A percentile compares a stretch with the other conserved stretches of the same genome.
These are phyloP conservation scores for Gandaritis pyraliata DNA, from an alignment of 2,888 invertebrate species.

Conservation along the genomic window DNA sequence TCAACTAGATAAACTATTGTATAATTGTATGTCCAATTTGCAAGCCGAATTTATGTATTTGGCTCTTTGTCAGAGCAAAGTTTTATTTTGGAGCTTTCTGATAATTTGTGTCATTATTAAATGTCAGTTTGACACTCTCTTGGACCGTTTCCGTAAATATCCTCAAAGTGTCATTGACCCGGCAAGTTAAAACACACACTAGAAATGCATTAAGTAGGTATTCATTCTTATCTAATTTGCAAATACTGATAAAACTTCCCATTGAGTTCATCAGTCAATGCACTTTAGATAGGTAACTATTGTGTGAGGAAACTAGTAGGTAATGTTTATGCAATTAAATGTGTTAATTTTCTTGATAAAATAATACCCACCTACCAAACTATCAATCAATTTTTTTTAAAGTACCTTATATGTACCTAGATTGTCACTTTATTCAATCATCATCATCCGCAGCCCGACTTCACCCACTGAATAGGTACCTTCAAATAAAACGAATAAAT, in stretches of 20 bases:
- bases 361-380: too few relatives aligned
- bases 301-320: neutral
- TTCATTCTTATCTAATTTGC: slow-evolving; percentile 30
- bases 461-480: too few relatives aligned
- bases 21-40: too few relatives aligned
- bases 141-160: slow-evolving; percentile 13
- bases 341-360: too few relatives aligned
- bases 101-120: slow-evolving; percentile 10
- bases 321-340: too few relatives aligned
- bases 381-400: too few relatives aligned
- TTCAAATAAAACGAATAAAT: too few relatives aligned
- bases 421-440: too few relatives aligned
- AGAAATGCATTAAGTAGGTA: slow-evolving; percentile 16
- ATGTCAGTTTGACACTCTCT: slow-evolving; percentile 6
- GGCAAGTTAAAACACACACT: slow-evolving; percentile 5
- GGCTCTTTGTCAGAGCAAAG: slow-evolving; percentile 2
- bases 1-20: too few relatives aligned
- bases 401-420: too few relatives aligned
- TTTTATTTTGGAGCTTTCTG: slow-evolving; percentile 5
- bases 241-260: slow-evolving; percentile 33
- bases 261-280: slow-evolving; percentile 37
- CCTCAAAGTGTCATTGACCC: slow-evolving; percentile 19
- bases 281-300: slow-evolving; percentile 23
- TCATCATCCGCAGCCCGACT: too few relatives aligned
- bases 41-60: neutral